A percentile compares a stretch with the other conserved stretches of the same genome.
phyloP scores from a whole-genome alignment of 2,113 vertebrate species.

The Balaeniceps rex region DNA sequence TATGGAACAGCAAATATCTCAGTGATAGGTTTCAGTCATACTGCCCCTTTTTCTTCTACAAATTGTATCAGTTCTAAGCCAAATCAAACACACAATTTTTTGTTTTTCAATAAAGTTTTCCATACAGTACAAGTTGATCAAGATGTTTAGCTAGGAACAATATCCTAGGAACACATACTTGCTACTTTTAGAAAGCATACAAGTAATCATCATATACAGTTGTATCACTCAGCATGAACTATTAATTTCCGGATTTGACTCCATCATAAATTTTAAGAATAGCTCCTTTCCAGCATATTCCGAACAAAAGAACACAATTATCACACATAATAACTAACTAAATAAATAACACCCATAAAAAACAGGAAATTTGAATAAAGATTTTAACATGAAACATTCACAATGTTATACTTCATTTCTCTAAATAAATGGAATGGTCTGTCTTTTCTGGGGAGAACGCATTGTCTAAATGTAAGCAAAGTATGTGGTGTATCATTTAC shows the following conservation, averaged over 20 bases:
- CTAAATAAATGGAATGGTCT: no score
- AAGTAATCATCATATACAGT: neutral
- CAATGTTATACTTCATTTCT: neutral
- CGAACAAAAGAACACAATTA: neutral
- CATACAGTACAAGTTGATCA: neutral
- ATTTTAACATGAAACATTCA: neutral
- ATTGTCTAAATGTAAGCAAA: neutral
- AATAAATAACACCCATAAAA: neutral
- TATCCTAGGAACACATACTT: neutral
- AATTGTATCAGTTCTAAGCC: neutral
- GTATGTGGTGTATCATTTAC: neutral
- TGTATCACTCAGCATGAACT: neutral
- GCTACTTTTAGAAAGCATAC: neutral
- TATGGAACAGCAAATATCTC: accelerated
- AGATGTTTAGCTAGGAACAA: neutral
- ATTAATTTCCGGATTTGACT: neutral
- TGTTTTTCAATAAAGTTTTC: neutral
- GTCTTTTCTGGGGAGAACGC: neutral
- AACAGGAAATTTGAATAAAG: neutral
- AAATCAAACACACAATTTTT: neutral
- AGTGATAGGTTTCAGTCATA: neutral
- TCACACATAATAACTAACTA: neutral
- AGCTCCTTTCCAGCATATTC: neutral
- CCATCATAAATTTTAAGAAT: neutral
- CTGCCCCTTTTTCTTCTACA: neutral